Evolutionary conservation across 2,888 invertebrate genomes (phyloP), one percentile per base, ranked within the genome.

Genomic region (Drosophila prostipennis): DNA sequence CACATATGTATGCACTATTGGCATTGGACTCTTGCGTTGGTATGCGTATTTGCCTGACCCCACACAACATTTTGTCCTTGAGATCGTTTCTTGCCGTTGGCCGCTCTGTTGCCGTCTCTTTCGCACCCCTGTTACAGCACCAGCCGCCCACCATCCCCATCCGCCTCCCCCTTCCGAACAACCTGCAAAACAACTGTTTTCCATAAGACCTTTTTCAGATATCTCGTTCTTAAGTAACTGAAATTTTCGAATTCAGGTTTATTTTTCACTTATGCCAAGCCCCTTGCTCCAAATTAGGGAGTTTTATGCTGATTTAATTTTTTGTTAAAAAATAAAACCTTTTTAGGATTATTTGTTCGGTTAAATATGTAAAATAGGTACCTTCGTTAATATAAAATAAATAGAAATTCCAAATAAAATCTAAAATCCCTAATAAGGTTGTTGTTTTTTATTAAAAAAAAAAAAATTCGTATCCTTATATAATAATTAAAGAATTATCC

Each of bases 1-100:
- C 36, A 40, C 42, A 49, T 36, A n/a, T 29, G 48, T 36, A n/a
- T 29, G 48, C 14, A 46, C 29, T 51, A 46, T 45, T 54, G 37
- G 13, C 26, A 42, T 57, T 40, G 49, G 19, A 11, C 29, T n/a
- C 13, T 5, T 26, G 19, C 14, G 34, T 51, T 67, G 37, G 32
- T 60, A 51, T 57, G 74, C 56, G 70, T 58, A 67, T 78, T 74
- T 74, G 85, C 76, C 85, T 84, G 81, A 82, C 81, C 85, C 81
- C 81, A 79, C 81, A 81, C 85, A 82, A 82, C 82, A 84, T 16
- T 64, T 59, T 72, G 77, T 67, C 81, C 81, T 82, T 82, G 84
- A 74, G 70, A 76, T 65, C 71, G 72, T 69, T 74, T 65, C 65
- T 65, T 65, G 65, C 52, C 63, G 65, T 63, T 63, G 63, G 64